phyloP scores from a whole-genome alignment of 2,888 invertebrate genomes.

The Phengaris arion region DNA sequence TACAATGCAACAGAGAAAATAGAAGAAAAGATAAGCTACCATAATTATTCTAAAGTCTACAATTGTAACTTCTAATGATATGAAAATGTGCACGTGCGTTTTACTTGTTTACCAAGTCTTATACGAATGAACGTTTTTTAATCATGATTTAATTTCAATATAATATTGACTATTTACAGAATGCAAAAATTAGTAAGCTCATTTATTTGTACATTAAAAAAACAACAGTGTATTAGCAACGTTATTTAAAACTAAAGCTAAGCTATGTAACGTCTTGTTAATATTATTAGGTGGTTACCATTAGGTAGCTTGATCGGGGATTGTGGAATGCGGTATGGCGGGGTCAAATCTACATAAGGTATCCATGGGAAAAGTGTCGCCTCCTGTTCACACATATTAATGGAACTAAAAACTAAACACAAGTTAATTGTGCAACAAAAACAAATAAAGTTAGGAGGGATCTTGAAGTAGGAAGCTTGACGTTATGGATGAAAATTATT shows the following conservation, averaged over 20 bases:
- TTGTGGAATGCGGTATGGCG: slow-evolving; percentile 31
- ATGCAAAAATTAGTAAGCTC: slow-evolving; percentile 30
- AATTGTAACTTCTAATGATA: slow-evolving; percentile 1
- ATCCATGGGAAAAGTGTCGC: slow-evolving; percentile 35
- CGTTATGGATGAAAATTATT: background rate
- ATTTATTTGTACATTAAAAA: slow-evolving; percentile 5
- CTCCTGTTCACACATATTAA: slow-evolving; percentile 35
- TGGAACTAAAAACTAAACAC: slow-evolving; percentile 12
- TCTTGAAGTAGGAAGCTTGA: background rate
- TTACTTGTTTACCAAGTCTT: background rate
- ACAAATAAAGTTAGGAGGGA: background rate
- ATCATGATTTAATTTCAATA: background rate
- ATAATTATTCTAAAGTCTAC: background rate
- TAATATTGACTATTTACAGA: slow-evolving; percentile 11
- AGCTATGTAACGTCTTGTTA: slow-evolving; percentile 29
- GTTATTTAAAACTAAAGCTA: slow-evolving; percentile 30
- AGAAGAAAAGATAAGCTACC: slow-evolving; percentile 2
- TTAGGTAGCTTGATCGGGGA: slow-evolving; percentile 33
- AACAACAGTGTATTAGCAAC: slow-evolving; percentile 28
- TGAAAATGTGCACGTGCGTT: background rate
- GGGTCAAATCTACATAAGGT: slow-evolving; percentile 31
- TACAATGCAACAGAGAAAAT: slow-evolving; percentile 17
- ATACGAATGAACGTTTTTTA: background rate
- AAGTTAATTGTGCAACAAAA: background rate
- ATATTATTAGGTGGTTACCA: slow-evolving; percentile 35